phyloP scores from a whole-genome alignment of 30 jellyfish, hydroid and myxozoan genomes.

The Rhopilema esculentum region DNA sequence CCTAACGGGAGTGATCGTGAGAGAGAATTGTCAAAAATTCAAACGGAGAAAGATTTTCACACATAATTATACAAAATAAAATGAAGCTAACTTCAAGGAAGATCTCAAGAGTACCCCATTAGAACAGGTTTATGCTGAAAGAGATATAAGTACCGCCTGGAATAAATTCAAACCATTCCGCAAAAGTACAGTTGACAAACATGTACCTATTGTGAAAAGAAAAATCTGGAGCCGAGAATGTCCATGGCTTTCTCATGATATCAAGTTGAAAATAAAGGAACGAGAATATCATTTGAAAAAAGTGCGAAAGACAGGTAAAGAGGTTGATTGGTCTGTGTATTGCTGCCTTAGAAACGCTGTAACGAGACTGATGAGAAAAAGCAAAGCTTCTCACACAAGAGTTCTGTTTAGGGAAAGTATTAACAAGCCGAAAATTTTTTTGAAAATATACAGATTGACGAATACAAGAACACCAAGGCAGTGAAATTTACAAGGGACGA shows the following conservation, averaged over 20 bases:
- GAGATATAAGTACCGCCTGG: slow-evolving; percentile 47
- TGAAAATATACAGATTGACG: too few species aligned
- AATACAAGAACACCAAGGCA: too few species aligned
- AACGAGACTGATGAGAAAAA: slow-evolving; percentile 32
- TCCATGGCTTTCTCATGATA: slow-evolving; percentile 39
- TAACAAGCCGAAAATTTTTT: slow-evolving; percentile 42
- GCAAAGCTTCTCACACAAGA: slow-evolving; percentile 45
- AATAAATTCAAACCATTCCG: slow-evolving; percentile 25
- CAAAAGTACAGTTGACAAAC: slow-evolving; percentile 43
- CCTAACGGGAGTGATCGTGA: slow-evolving; percentile 1
- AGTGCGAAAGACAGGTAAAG: slow-evolving; percentile 44
- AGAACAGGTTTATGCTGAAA: slow-evolving; percentile 18
- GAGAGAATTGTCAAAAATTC: slow-evolving; percentile 28
- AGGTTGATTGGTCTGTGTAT: slow-evolving; percentile 57
- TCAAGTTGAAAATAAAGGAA: slow-evolving; percentile 30
- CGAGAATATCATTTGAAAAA: slow-evolving; percentile 38
- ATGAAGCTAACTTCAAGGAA: slow-evolving; percentile 19
- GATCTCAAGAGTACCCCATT: slow-evolving; percentile 41
- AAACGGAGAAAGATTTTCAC: slow-evolving; percentile 48
- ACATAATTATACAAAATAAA: slow-evolving; percentile 29
- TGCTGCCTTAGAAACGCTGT: slow-evolving; percentile 44
- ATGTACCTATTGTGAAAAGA: slow-evolving; percentile 36
- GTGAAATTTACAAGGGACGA: too few species aligned
- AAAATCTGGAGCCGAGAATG: slow-evolving; percentile 34
- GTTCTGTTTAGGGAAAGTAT: slow-evolving; percentile 26